Conservation (phyloP, 1,140 invertebrate species). For the Drosophila sucinea region DNA sequence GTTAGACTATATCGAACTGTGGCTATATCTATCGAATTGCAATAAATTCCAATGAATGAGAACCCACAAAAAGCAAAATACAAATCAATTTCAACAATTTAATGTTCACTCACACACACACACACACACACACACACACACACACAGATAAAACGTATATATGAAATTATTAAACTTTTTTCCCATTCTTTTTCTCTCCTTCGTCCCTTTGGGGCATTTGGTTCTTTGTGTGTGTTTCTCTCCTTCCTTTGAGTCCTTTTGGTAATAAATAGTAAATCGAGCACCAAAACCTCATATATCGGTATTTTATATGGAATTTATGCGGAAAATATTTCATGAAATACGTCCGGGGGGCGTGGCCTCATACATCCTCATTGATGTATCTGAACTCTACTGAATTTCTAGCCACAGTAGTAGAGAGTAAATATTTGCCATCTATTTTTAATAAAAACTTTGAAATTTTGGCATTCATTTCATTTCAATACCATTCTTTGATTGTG, state of each 20-base stretch:
- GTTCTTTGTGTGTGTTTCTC: not conserved
- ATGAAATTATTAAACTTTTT: slow-evolving; percentile 11
- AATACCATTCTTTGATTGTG: slow-evolving; percentile 12
- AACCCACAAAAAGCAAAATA: not conserved
- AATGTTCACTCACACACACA: not conserved
- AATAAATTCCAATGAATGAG: slow-evolving; percentile 8
- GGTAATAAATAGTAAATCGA: slow-evolving; percentile 70
- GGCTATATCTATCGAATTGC: not conserved
- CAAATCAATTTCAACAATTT: slow-evolving; percentile 7
- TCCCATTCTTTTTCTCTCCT: not conserved
- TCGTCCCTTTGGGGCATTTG: slow-evolving; percentile 17
- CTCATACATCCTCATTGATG: not conserved
- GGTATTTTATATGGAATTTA: slow-evolving; percentile 69
- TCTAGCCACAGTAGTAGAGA: not conserved
- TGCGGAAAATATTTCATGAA: slow-evolving; percentile 32
- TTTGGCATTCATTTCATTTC: slow-evolving; percentile 29
- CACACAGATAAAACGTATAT: not conserved
- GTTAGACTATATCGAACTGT: not conserved
- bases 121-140: slow-evolving; percentile 6
- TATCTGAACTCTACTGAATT: not conserved
- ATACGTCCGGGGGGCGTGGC: not conserved
- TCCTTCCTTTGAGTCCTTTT: not conserved
- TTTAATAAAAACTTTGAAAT: not conserved
- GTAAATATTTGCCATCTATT: not conserved
- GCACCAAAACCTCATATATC: slow-evolving; percentile 1